Evolutionary conservation across 2,113 vertebrate species (phyloP).

Genomic region (Heptranchias perlo): DNA sequence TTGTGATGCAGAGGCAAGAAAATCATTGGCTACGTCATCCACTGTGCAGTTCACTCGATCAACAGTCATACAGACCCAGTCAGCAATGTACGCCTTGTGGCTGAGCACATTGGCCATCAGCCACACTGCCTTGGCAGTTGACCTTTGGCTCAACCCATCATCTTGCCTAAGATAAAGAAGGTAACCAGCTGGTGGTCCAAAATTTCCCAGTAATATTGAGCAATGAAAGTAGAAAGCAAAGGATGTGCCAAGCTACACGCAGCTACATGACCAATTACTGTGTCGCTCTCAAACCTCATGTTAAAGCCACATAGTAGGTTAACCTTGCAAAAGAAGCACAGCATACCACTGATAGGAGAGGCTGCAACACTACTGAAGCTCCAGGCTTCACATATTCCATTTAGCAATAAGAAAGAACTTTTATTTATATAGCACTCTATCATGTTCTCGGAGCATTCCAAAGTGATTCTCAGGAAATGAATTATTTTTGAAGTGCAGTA

Average conservation of each 20-base stretch:
- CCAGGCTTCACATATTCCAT: neutral
- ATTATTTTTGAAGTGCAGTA: neutral
- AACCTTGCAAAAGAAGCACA: neutral
- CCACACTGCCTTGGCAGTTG: neutral
- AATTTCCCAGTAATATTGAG: neutral
- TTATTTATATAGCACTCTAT: neutral
- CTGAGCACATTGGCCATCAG: neutral
- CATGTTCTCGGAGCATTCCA: neutral
- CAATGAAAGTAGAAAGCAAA: neutral
- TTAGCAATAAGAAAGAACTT: neutral
- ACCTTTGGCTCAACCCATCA: neutral
- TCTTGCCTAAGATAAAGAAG: neutral
- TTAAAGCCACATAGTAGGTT: neutral
- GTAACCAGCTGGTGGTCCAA: neutral
- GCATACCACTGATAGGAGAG: too few species aligned
- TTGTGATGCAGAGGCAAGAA: neutral
- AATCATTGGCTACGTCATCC: neutral
- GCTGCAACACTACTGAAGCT: neutral
- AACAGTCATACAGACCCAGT: neutral
- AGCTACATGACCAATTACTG: neutral
- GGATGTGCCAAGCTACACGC: neutral
- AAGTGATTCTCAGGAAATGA: neutral
- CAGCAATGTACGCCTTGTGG: constrained; percentile 5
- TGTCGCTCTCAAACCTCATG: neutral
- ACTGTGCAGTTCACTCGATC: neutral